Percentiles rank a stretch among this genome's conserved stretches.
Evolutionary conservation across 1,140 invertebrate species (phyloP).

Genomic region (Phocides pigmalion): DNA sequence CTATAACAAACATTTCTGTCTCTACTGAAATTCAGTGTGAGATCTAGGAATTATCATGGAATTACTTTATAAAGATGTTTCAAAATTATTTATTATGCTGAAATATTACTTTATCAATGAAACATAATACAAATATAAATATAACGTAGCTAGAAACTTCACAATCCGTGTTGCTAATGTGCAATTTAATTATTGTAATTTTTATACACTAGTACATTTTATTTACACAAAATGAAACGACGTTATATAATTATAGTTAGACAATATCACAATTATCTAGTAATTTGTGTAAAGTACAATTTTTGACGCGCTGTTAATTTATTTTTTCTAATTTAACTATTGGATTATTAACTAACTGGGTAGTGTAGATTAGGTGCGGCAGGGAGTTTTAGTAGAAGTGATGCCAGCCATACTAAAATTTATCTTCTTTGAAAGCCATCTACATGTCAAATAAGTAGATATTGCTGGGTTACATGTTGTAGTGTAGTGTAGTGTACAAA

Average conservation of each 20-base stretch:
- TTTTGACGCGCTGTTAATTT: too few relatives aligned
- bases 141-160: not conserved
- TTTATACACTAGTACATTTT: constrained; percentile 25
- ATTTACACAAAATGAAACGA: constrained; percentile 26
- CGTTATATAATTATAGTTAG: constrained; percentile 2
- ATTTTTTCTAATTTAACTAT: too few relatives aligned
- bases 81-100: not conserved
- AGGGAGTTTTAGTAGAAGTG: too few relatives aligned
- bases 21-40: not conserved
- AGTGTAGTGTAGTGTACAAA: too few relatives aligned
- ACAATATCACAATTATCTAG: constrained; percentile 24
- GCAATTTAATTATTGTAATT: constrained; percentile 10
- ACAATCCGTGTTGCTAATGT: constrained; percentile 7
- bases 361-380: too few relatives aligned
- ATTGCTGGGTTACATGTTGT: too few relatives aligned
- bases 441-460: too few relatives aligned
- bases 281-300: constrained; percentile 3
- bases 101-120: not conserved
- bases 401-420: too few relatives aligned
- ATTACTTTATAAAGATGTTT: constrained; percentile 8
- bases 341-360: too few relatives aligned
- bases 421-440: too few relatives aligned
- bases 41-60: not conserved
- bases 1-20: too few relatives aligned
- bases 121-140: constrained; percentile 13